Percentiles rank a stretch among this genome's conserved stretches.
phyloP scores from a whole-genome alignment of 2,113 vertebrate species.

The Eira barbara region DNA sequence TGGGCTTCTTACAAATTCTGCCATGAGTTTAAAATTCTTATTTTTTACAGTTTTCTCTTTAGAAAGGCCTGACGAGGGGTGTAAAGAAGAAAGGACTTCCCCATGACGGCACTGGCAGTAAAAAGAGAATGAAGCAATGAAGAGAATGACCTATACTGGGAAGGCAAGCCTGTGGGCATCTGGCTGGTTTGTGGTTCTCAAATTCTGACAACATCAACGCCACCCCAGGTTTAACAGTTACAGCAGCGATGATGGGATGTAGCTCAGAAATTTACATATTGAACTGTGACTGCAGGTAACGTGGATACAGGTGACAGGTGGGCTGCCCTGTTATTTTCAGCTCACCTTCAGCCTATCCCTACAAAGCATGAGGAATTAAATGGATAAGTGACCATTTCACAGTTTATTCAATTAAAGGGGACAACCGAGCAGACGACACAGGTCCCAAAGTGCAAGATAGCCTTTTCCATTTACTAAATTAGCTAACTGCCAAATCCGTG shows the following conservation, averaged over 20 bases:
- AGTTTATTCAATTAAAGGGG: neutral
- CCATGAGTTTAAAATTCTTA: neutral
- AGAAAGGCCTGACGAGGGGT: neutral
- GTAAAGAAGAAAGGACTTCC: neutral
- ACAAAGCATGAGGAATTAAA: neutral
- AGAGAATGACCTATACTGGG: neutral
- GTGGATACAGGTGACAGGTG: neutral
- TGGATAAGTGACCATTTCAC: neutral
- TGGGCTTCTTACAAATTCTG: neutral
- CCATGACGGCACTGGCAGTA: neutral
- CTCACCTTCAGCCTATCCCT: neutral
- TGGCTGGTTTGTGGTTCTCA: neutral
- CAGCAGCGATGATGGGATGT: fast-evolving
- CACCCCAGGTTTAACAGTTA: too few relatives aligned
- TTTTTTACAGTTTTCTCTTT: neutral
- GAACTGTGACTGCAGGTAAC: neutral
- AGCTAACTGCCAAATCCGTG: neutral
- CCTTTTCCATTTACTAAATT: neutral
- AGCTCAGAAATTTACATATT: neutral
- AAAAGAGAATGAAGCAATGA: neutral
- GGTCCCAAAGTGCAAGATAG: neutral
- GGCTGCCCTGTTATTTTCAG: neutral
- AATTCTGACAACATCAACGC: neutral
- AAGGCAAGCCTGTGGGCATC: neutral
- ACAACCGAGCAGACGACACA: neutral